Base-by-base conservation (phyloP, 2,113 vertebrate species). In the Forbesichthys papilliferus region DNA sequence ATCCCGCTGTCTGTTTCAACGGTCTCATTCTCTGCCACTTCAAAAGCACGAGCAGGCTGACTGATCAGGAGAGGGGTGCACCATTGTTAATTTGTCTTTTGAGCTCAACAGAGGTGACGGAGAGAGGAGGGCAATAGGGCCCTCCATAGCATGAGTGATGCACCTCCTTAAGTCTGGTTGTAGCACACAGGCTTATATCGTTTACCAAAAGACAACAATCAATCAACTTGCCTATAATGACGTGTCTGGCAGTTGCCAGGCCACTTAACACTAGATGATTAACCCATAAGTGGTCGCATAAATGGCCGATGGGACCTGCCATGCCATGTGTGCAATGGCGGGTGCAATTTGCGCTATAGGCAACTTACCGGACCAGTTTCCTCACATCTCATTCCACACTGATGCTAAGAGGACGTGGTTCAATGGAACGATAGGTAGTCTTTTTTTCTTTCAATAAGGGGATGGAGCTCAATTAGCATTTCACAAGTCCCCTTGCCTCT, bases 401-500 rank as follows among this genome's bases (percentile, higher is more conserved):
- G 78, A 87, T 80, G 87, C 61, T 52, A 59, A 73, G 77, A 66
- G 84, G 87, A 90, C 76, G 85, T 82, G 73, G 69, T 81, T 84
- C 66, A 64, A 12, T 89, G 90, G 91, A 85, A 89, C 82, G 89
- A 93, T 90, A 92, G 92, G 94, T 93, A 86, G 91, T 87, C 90
- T 89, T 89, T 78, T 85, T 88, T 77, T 78, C 81, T 81, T 89
- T 95, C 93, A 94, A 94, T 95, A 91, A 95, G 93, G 93, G 94
- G 94, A 94, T 94, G 94, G 93, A 93, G 94, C 93, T 94, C 94
- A 96, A 96, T 96, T 96, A 96, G 94, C 96, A 96, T 96, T 96
- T 96, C 95, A 96, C 94, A 95, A 93, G 94, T 92, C 91, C 93
- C 92, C 92, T 91, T 92, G 89, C 92, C 93, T 91, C 93, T 92